These are phyloP conservation scores for Pyrocephalus nanus DNA, from an alignment of 2,797 vertebrate species.

Conservation along the genomic window DNA sequence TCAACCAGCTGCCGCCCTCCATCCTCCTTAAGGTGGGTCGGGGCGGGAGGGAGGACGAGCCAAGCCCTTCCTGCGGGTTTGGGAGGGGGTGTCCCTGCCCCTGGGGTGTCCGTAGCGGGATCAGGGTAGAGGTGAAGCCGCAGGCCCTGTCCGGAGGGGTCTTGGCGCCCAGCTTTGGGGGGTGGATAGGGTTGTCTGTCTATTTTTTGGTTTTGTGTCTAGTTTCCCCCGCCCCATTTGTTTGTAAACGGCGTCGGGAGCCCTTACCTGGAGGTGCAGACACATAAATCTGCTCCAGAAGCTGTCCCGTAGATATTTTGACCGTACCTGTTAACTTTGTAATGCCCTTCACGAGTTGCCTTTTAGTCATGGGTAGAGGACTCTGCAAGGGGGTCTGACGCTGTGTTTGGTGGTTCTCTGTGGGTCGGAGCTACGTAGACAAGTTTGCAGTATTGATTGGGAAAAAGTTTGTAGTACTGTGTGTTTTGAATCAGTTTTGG, in stretches of 20 bases:
- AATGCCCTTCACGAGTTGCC: background rate
- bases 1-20: conserved; percentile 95
- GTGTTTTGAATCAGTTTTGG: background rate
- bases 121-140: no score
- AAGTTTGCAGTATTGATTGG: background rate
- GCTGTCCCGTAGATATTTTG: background rate
- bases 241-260: background rate
- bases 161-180: background rate
- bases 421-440: background rate
- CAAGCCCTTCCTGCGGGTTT: background rate
- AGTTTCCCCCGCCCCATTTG: no score
- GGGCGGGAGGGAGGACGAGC: background rate
- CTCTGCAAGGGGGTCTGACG: fast-evolving
- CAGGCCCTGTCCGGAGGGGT: background rate
- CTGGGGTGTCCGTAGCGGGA: fast-evolving
- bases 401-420: background rate
- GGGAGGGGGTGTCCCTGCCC: background rate
- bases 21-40: conserved; percentile 93
- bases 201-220: background rate
- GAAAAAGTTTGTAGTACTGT: background rate
- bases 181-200: fast-evolving
- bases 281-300: no score
- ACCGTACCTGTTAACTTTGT: fast-evolving
- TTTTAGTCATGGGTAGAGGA: background rate
- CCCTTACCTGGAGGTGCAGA: background rate